Evolutionary conservation across 2,888 invertebrate species (phyloP).

Genomic region (Cryptophagus acutangulus): DNA sequence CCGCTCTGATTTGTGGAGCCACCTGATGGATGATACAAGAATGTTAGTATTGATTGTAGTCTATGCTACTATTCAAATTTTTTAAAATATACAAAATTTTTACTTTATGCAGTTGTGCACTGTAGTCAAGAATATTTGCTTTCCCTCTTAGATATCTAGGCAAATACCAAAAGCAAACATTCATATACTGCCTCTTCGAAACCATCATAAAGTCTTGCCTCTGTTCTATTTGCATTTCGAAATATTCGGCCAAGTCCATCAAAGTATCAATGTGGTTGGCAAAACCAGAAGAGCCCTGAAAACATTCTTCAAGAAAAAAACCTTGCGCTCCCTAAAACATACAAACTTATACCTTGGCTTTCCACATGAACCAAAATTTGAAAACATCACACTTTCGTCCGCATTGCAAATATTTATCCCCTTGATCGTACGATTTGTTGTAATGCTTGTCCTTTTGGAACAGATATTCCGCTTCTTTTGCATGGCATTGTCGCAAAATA

Average conservation of each 20-base stretch:
- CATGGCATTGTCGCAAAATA: slow-evolving; percentile 49
- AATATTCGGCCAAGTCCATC: slow-evolving; percentile 49
- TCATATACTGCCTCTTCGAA: slow-evolving; percentile 57
- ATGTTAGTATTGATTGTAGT: background rate
- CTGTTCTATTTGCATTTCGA: slow-evolving; percentile 44
- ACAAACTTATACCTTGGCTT: slow-evolving; percentile 52
- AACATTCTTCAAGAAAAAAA: slow-evolving; percentile 17
- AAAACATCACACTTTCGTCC: slow-evolving; percentile 65
- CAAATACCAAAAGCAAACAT: slow-evolving; percentile 70
- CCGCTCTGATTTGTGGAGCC: slow-evolving; percentile 61
- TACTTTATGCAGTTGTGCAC: slow-evolving; percentile 46
- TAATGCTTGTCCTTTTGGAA: slow-evolving; percentile 57
- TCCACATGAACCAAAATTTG: slow-evolving; percentile 70
- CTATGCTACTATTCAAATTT: background rate
- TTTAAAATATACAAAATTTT: too few relatives aligned
- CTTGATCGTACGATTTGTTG: slow-evolving; percentile 50
- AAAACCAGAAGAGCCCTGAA: slow-evolving; percentile 51
- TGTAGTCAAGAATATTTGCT: slow-evolving; percentile 39
- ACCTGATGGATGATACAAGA: too few relatives aligned
- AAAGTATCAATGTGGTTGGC: slow-evolving; percentile 52
- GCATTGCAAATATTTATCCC: slow-evolving; percentile 63
- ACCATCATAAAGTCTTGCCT: slow-evolving; percentile 48
- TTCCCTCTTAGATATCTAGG: slow-evolving; percentile 50
- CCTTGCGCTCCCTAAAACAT: slow-evolving; percentile 1
- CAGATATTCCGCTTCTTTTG: slow-evolving; percentile 52